These are phyloP conservation scores for Catamblyrhynchus diadema DNA, from an alignment of 2,797 vertebrate genomes.

Conservation along the genomic window DNA sequence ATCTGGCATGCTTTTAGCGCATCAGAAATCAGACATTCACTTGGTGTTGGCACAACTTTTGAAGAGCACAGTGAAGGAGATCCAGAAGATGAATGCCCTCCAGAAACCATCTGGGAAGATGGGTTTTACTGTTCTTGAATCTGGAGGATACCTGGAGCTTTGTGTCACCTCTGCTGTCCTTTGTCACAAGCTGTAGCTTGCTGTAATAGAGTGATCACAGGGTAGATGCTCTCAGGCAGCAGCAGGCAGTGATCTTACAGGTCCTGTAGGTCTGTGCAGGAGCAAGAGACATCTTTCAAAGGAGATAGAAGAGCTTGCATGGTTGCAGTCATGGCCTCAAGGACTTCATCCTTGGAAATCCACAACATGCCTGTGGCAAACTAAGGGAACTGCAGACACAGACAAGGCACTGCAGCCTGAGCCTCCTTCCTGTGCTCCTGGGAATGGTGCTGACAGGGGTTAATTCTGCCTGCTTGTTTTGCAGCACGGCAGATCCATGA, in stretches of 20 bases:
- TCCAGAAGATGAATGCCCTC: neutral
- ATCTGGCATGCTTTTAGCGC: neutral
- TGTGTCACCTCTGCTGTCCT: neutral
- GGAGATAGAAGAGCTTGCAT: neutral
- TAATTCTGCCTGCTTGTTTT: neutral
- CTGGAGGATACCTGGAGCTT: neutral
- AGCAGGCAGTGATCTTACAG: neutral
- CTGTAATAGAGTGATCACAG: neutral
- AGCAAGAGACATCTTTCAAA: neutral
- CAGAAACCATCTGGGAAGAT: neutral
- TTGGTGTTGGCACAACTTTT: neutral
- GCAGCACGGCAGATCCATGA: neutral
- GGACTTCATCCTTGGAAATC: neutral
- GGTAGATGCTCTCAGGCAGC: neutral
- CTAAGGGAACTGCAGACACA: neutral
- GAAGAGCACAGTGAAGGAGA: neutral
- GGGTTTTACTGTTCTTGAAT: neutral
- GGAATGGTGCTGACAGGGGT: accelerated
- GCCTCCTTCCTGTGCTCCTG: neutral
- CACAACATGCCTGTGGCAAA: neutral
- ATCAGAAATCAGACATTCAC: neutral
- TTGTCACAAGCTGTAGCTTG: neutral
- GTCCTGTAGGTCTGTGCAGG: neutral
- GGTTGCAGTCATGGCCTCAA: neutral
- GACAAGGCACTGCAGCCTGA: neutral